Evolutionary conservation across 2,113 vertebrate species (phyloP), one percentile per base, ranked within the genome.

Genomic region (Salminus brasiliensis): DNA sequence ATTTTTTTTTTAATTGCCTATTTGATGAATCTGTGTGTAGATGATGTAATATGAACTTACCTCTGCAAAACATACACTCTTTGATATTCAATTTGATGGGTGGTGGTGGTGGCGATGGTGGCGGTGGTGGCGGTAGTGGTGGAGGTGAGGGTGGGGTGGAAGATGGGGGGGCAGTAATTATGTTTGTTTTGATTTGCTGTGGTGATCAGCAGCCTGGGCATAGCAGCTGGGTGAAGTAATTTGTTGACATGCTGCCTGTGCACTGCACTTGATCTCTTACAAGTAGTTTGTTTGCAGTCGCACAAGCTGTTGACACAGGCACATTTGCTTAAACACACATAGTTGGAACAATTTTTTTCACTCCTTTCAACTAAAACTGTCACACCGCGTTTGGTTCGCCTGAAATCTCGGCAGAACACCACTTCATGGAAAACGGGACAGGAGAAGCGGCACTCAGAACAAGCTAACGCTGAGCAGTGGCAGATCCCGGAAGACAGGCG

Each of bases 181-280:
- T 49, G 69, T 78, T 78, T 78, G 70, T 78, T 78, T 57, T 65
- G 32, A 60, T 12, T 3, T 49, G 43, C 23, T 45, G 47, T 68
- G 13, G 23, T 8, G 74, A 73, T 57, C 65, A 71, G 73, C 39
- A 75, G 53, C 57, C 23, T 7, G 30, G 68, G 52, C 70, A 25
- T 70, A 74, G 23, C 57, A 79, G 78, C 63, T 67, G 36, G 71
- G 49, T 45, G 34, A 74, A 67, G 39, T 57, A 55, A 79, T 79
- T 47, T 36, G 67, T 74, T 66, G 36, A 41, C 41, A 70, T 72
- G 23, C 72, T 13, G 18, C 71, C 63, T 30, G 43, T 70, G 53
- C 57, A 43, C 76, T 63, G 52, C 66, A 45, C 76, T 69, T 83
- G 63, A 74, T 69, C 76, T 62, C 39, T 8, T 60, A 79, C 78